Base-by-base conservation (phyloP, 2,797 vertebrate genomes). In the Echeneis naucrates region DNA sequence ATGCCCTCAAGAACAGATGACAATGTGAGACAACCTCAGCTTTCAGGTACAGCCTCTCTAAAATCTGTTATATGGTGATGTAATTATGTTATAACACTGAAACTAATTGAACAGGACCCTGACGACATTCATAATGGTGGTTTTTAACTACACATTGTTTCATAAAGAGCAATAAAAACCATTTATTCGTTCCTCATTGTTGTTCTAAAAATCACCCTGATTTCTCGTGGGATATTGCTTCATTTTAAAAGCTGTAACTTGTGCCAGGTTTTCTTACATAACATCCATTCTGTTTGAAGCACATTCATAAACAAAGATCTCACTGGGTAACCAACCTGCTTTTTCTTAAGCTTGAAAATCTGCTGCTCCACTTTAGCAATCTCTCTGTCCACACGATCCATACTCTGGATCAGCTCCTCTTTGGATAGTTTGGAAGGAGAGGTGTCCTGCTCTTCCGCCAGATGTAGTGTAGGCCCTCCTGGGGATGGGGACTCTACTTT, bases 311-410 rank as follows among this genome's bases (percentile, higher is more conserved):
- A 74, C 10, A 68, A 61, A 32, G 1, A 8, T 59, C 32, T 47
- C 5, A 30, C 40, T 63, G 24, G 24, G 3, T 62, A 33, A 82
- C 90, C 84, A 91, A 99, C 98, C 95, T 99, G 98, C 75, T 99
- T 99, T 91, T 99, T 99, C 94, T 98, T 99, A 84, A 99, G 88
- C 76, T 99, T 99, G 80, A 97, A 96, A 90, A 99, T 99, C 93
- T 99, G 98, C 86, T 99, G 98, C 77, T 99, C 98, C 68, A 99
- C 98, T 93, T 99, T 99, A 0, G 98, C 98, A 42, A 99, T 99
- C 86, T 99, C 98, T 4, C 98, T 88, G 91, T 99, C 98, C 8
- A 99, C 98, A 0, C 98, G 96, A 85, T 99, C 98, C 98, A 99
- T 99, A 85, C 98, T 99, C 93, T 99, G 98, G 85, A 99, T 99